Conservation (phyloP, 2,113 vertebrate genomes). For the Ivindomyrus marchei region DNA sequence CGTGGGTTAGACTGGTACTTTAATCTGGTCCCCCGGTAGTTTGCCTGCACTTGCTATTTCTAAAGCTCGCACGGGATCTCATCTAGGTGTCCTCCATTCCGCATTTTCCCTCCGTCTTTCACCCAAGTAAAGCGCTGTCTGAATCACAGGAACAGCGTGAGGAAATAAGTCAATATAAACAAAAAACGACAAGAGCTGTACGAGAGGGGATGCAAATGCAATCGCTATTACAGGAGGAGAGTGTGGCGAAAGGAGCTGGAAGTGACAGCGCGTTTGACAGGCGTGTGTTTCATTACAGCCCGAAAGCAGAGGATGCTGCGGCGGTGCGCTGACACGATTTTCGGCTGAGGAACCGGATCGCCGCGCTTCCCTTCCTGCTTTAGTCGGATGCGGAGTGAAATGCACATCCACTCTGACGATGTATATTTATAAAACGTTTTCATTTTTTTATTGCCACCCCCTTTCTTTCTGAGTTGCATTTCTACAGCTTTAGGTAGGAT, state of each 20-base stretch:
- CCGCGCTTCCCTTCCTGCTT: not conserved
- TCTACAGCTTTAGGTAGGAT: not conserved
- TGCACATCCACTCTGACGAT: not conserved
- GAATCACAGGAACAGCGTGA: conserved; percentile 18
- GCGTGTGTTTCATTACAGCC: not conserved
- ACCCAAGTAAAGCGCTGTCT: not conserved
- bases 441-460: not conserved
- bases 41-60: not conserved
- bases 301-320: conserved; percentile 24
- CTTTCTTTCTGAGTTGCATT: not conserved
- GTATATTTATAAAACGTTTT: not conserved
- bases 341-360: not conserved
- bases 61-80: conserved; percentile 8
- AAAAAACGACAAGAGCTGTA: conserved; percentile 22
- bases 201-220: not conserved
- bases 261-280: not conserved
- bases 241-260: not conserved
- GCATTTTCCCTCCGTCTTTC: conserved; percentile 32
- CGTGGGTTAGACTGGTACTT: not conserved
- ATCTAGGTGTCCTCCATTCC: conserved; percentile 35
- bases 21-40: not conserved
- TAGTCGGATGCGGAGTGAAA: not conserved
- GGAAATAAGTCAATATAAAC: conserved; percentile 35
- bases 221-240: not conserved
- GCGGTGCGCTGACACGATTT: conserved; percentile 13